Evolutionary conservation across 30 jellyfish, hydroid and myxozoan genomes (phyloP).

Genomic region (Pelagia noctiluca): DNA sequence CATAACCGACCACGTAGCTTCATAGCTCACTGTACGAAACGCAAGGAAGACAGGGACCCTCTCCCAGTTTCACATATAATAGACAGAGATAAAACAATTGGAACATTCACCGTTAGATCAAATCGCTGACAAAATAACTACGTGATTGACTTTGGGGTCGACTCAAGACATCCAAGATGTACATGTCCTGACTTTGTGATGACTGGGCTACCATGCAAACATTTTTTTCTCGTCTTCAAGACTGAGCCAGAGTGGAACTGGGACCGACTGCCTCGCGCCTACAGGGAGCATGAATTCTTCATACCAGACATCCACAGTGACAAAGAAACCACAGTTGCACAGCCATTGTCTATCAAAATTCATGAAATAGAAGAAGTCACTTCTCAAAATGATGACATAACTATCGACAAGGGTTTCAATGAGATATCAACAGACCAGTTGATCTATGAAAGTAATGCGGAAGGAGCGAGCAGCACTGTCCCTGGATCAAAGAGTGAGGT

Average conservation of each 20-base stretch:
- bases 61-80: neutral
- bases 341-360: no score
- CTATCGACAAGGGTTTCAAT: no score
- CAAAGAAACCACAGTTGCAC: no score
- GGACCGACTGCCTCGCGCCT: neutral
- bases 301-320: no score
- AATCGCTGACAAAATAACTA: neutral
- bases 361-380: no score
- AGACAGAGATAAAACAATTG: neutral
- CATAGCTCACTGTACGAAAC: slow-evolving; percentile 11
- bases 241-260: slow-evolving; percentile 8
- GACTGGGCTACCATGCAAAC: slow-evolving; percentile 39
- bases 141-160: slow-evolving; percentile 11
- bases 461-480: no score
- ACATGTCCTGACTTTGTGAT: slow-evolving; percentile 14
- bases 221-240: slow-evolving; percentile 14
- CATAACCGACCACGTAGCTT: slow-evolving; percentile 25
- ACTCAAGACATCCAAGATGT: neutral
- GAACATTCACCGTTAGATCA: slow-evolving; percentile 5
- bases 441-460: no score
- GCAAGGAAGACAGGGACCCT: neutral
- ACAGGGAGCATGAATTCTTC: slow-evolving; percentile 20
- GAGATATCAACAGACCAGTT: no score
- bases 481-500: no score
- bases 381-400: no score